phyloP scores from a whole-genome alignment of 2,888 invertebrate species.

The Seira ritae region DNA sequence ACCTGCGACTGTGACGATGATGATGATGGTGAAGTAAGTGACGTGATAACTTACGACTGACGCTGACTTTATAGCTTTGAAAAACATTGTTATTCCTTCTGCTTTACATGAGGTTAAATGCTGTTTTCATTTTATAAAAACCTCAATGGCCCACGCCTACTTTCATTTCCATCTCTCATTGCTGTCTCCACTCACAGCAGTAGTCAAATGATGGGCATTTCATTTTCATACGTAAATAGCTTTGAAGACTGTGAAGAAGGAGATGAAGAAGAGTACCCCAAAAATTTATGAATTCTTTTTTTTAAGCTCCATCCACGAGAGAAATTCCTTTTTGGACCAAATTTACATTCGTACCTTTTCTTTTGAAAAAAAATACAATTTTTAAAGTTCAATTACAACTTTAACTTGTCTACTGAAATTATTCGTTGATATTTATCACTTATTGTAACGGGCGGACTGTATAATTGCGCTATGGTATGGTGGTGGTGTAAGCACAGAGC shows the following conservation, averaged over 20 bases:
- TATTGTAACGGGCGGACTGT: background rate
- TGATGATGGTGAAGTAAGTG: slow-evolving; percentile 33
- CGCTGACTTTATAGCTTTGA: slow-evolving; percentile 24
- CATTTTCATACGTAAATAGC: slow-evolving; percentile 64
- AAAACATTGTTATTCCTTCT: slow-evolving; percentile 16
- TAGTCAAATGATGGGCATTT: slow-evolving; percentile 65
- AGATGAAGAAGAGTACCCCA: background rate
- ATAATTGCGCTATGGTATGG: background rate
- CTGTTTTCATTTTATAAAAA: slow-evolving; percentile 42
- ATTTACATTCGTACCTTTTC: slow-evolving; percentile 22
- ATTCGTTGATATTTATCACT: slow-evolving; percentile 15
- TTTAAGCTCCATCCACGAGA: background rate
- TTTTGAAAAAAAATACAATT: background rate
- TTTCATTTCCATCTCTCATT: slow-evolving; percentile 65
- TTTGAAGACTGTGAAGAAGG: background rate
- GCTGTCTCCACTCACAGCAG: slow-evolving; percentile 64
- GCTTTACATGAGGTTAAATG: slow-evolving; percentile 19
- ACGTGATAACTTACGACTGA: slow-evolving; percentile 58
- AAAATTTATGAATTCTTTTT: background rate
- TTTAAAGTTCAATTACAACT: slow-evolving; percentile 6
- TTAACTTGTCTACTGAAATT: slow-evolving; percentile 10
- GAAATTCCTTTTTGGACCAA: slow-evolving; percentile 27
- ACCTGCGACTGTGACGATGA: background rate
- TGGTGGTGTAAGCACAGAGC: no score
- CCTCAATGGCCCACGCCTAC: slow-evolving; percentile 62